Base-by-base conservation (phyloP, 1,140 invertebrate genomes). In the Tetraneura akinire region DNA sequence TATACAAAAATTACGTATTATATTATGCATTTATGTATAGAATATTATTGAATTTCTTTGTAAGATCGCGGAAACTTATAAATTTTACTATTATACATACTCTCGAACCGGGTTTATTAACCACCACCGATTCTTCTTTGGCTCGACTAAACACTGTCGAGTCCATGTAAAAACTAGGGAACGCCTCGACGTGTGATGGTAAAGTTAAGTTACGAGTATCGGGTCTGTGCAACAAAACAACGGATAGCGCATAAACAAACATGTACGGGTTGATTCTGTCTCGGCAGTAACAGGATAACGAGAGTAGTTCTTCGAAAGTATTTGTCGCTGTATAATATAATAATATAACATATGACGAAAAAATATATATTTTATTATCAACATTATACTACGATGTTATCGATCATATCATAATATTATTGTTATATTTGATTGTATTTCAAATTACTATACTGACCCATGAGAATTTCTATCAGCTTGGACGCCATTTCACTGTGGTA, bases 161-260 rank as follows among this genome's bases (percentile, higher is more conserved):
- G 82, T 93, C 92, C 82, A 94, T 86, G 84, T 90, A 94, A 83
- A 93, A 92, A 78, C 93, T 92, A 3, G 93, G 93, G 84, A 94
- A 94, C 16, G 90, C 87, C 83, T 92, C 90, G 53, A 88, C 87
- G 62, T 93, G 88, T 0, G 90, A 89, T 1, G 93, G 92, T 76
- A 94, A 84, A 60, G 89, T 88, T 4, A 94, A 80, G 78, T 91
- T 87, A 84, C 91, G 91, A 0, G 92, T 94, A 83, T 94, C 93
- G 0, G 88, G 86, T 37, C 92, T 90, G 87, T 94, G 91, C 53
- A 93, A 83, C 45, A 93, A 87, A 0, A 92, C 92, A 23, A 94
- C 92, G 0, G 92, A 92, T 2, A 91, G 86, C 9, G 90, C 90
- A 84, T 94, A 94, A 84, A 92, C 91, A 86, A 93, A 94, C 86